Evolutionary conservation across 2,113 vertebrate species (phyloP).

Genomic region (Percopsis transmontana): DNA sequence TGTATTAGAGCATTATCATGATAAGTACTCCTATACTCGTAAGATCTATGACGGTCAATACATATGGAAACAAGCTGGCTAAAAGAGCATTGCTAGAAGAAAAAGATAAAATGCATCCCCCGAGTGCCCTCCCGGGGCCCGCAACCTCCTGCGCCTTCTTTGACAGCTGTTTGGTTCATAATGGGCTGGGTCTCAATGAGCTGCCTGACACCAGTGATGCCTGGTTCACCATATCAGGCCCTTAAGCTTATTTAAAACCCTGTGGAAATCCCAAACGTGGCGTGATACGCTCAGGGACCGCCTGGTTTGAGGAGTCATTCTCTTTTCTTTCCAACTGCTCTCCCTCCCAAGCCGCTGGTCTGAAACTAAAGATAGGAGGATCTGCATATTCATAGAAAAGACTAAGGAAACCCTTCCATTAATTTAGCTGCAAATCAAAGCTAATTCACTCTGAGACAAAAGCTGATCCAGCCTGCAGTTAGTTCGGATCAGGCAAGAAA

Average conservation of each 20-base stretch:
- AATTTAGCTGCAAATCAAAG: slow-evolving; percentile 67
- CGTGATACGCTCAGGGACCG: slow-evolving; percentile 40
- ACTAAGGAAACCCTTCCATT: slow-evolving; percentile 65
- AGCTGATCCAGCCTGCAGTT: slow-evolving; percentile 47
- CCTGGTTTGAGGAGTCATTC: slow-evolving; percentile 45
- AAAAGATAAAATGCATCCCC: slow-evolving; percentile 33
- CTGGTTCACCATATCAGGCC: slow-evolving; percentile 53
- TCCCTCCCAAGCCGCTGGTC: slow-evolving; percentile 46
- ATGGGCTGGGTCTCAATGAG: slow-evolving; percentile 45
- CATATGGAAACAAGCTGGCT: slow-evolving; percentile 42
- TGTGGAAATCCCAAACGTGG: slow-evolving; percentile 55
- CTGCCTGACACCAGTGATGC: slow-evolving; percentile 42
- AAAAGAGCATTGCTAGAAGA: slow-evolving; percentile 39
- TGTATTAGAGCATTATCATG: slow-evolving; percentile 9
- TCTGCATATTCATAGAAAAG: slow-evolving; percentile 71
- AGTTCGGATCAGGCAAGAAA: slow-evolving; percentile 44
- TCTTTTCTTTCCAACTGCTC: slow-evolving; percentile 49
- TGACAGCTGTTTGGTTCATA: slow-evolving; percentile 60
- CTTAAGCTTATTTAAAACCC: slow-evolving; percentile 52
- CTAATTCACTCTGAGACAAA: slow-evolving; percentile 73
- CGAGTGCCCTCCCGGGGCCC: slow-evolving; percentile 28
- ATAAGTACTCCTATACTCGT: slow-evolving; percentile 1
- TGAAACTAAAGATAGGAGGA: slow-evolving; percentile 62
- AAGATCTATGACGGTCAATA: slow-evolving; percentile 29
- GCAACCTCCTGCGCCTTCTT: slow-evolving; percentile 45